phyloP scores from a whole-genome alignment of 2,888 invertebrate genomes.

The Baccha elongata region DNA sequence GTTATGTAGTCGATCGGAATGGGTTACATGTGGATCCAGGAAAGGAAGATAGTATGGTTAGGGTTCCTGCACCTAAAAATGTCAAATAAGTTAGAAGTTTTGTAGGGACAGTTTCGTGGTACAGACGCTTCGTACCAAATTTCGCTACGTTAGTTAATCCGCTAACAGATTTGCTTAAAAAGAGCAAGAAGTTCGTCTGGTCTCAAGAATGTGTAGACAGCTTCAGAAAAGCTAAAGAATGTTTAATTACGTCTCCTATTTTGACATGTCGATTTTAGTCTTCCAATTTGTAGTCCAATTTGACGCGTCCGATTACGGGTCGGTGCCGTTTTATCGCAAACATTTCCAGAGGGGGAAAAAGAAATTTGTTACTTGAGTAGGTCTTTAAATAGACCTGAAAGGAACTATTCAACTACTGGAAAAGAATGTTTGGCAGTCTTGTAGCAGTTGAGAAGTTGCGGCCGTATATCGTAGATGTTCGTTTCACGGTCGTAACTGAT shows the following conservation, averaged over 20 bases:
- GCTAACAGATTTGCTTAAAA: background rate
- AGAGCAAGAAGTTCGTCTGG: slow-evolving; percentile 2
- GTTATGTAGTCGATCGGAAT: background rate
- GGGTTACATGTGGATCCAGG: background rate
- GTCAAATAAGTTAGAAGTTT: too few relatives aligned
- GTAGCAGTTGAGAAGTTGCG: too few relatives aligned
- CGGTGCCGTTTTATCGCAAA: background rate
- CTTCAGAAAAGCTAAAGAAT: slow-evolving; percentile 18
- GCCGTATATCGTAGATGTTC: too few relatives aligned
- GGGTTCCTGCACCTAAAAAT: background rate
- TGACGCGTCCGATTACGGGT: slow-evolving; percentile 10
- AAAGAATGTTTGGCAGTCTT: too few relatives aligned
- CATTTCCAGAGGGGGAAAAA: background rate
- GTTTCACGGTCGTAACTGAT: too few relatives aligned
- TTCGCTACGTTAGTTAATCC: too few relatives aligned
- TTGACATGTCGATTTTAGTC: slow-evolving; percentile 18
- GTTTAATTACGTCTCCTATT: slow-evolving; percentile 1
- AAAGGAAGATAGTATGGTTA: background rate
- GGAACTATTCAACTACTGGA: too few relatives aligned
- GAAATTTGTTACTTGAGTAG: background rate
- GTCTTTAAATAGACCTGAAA: background rate
- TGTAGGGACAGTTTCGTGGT: background rate
- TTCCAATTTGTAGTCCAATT: slow-evolving; percentile 6
- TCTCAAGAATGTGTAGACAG: slow-evolving; percentile 17
- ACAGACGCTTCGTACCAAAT: background rate